These are phyloP conservation scores for Atta cephalotes DNA, from an alignment of 1,140 invertebrate species.

Conservation along the genomic window DNA sequence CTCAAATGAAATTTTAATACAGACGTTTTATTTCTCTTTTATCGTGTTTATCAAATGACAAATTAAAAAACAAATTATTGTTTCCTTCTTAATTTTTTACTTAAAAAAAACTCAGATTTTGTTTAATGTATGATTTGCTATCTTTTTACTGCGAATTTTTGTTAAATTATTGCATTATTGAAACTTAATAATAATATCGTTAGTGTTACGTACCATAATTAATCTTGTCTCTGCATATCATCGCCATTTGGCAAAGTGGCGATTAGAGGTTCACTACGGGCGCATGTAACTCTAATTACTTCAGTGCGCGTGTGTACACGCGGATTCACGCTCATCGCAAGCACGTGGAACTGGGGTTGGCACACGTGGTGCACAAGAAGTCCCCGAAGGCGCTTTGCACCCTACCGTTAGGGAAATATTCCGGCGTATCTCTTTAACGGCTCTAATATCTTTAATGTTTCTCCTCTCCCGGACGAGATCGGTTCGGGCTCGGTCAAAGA, in stretches of 20 bases:
- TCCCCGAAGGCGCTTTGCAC: constrained; percentile 46
- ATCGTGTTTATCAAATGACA: not conserved
- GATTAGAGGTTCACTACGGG: constrained; percentile 5
- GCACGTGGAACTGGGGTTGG: constrained; percentile 24
- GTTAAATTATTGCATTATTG: not conserved
- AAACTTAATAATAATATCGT: not conserved
- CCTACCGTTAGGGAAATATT: constrained; percentile 51
- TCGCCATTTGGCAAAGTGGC: not conserved
- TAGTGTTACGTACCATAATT: not conserved
- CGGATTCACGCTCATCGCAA: not conserved
- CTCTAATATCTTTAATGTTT: constrained; percentile 66
- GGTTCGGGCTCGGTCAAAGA: not conserved
- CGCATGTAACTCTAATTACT: constrained; percentile 22
- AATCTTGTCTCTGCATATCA: constrained; percentile 1
- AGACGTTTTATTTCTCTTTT: not conserved
- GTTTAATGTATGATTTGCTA: not conserved
- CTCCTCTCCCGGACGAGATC: not conserved
- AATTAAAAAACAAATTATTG: not conserved
- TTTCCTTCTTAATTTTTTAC: not conserved
- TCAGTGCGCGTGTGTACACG: constrained; percentile 12
- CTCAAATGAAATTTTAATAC: not conserved
- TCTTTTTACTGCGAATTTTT: not conserved
- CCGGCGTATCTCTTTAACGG: constrained; percentile 58
- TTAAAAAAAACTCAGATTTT: not conserved
- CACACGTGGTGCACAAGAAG: constrained; percentile 34